Evolutionary conservation across 2,113 vertebrate species (phyloP), one percentile per base, ranked within the genome.

Genomic region (Cyrtonyx montezumae): DNA sequence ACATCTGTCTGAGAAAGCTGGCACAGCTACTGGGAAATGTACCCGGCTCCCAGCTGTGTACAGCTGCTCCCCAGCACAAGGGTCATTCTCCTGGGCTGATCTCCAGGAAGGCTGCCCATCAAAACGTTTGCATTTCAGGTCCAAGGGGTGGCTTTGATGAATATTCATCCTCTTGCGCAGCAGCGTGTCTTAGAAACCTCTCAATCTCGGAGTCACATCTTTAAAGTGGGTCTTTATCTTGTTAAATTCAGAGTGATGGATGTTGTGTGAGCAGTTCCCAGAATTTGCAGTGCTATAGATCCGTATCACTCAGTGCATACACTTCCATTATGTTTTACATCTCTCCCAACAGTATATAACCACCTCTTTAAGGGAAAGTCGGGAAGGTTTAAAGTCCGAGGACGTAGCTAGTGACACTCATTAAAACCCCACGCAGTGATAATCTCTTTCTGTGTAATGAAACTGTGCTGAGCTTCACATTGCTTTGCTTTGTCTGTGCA

Each of bases 401-500:
- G 12, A 53, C n/a, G 81, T 20, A 84, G 71, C 71, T 81, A 17
- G 36, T 34, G 88, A 45, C 4, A 13, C 56, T 80, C 28, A 3
- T 53, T 66, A 67, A 79, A 89, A 48, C 51, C 90, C 73, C 75
- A 51, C 9, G 1, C 26, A 11, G 79, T 1, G 76, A 3, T 77
- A 25, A 82, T 48, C 55, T 78, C 62, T 66, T 84, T 28, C 78
- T 6, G 2, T 8, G 61, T 56, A 55, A 56, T 71, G 81, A 22
- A 59, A 34, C 65, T 3, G 22, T 17, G 6, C 84, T 67, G 48
- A 85, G 74, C 80, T 91, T 73, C 18, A 83, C 81, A 2, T 69
- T 49, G 92, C 84, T 95, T 73, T 90, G 78, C 68, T 98, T 69
- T 93, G 74, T 90, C 94, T 82, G 19, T 95, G 93, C 97, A 99